Conservation (phyloP, 2,888 invertebrate genomes). For the Drosophila aldrichi region DNA sequence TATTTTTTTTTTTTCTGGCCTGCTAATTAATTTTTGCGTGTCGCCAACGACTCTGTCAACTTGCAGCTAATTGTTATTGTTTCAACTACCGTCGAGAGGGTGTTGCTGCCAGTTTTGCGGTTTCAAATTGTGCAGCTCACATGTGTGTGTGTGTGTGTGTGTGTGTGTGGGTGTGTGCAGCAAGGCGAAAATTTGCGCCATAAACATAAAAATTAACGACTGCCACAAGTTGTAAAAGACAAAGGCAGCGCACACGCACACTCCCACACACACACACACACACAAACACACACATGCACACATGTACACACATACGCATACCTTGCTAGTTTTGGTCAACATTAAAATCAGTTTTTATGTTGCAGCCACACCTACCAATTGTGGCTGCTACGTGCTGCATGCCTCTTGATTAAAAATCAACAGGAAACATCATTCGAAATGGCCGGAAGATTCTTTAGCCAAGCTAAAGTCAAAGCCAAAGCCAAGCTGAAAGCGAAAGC, state of each 20-base stretch:
- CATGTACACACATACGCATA: neutral
- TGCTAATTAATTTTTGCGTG: constrained; percentile 78
- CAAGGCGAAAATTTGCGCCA: constrained; percentile 76
- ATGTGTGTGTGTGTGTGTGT: neutral
- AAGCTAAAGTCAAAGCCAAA: neutral
- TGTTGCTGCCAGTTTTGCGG: constrained; percentile 37
- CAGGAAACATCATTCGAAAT: constrained; percentile 36
- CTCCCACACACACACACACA: neutral
- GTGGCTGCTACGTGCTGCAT: constrained; percentile 3
- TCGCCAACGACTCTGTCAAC: constrained; percentile 65
- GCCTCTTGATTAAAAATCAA: constrained; percentile 72
- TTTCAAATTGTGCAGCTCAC: constrained; percentile 27
- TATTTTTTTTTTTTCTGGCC: constrained; percentile 17
- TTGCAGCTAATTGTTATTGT: constrained; percentile 78
- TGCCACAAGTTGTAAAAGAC: constrained; percentile 82
- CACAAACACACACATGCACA: constrained; percentile 4
- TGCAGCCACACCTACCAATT: constrained; percentile 59
- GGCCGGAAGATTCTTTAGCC: constrained; percentile 40
- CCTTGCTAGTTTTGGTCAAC: constrained; percentile 44
- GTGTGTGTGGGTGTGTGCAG: constrained; percentile 63
- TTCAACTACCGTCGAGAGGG: constrained; percentile 59
- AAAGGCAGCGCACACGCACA: constrained; percentile 46
- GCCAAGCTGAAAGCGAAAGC: neutral
- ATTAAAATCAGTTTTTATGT: constrained; percentile 83
- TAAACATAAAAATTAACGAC: constrained; percentile 84